phyloP scores from a whole-genome alignment of 92 coral and sea anemone genomes.

The Plumapathes pennacea region DNA sequence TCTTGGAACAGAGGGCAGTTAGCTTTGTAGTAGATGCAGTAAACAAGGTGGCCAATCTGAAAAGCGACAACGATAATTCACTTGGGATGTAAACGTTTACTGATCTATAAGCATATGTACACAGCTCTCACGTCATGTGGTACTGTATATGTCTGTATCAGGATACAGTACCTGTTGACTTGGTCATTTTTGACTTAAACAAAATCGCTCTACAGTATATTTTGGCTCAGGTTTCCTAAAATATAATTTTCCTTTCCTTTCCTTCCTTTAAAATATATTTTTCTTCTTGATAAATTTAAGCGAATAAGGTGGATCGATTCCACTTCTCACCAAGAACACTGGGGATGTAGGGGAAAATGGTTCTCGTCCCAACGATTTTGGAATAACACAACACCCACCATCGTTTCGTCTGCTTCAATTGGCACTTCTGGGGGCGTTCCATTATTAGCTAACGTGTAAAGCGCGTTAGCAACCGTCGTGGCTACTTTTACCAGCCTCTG shows the following conservation, averaged over 20 bases:
- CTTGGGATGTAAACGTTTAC: neutral
- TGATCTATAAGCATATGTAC: neutral
- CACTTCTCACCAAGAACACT: too few species aligned
- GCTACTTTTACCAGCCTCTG: slow-evolving; percentile 80
- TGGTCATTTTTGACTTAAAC: too few species aligned
- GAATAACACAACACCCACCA: slow-evolving; percentile 38
- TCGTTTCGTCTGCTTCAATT: slow-evolving; percentile 48
- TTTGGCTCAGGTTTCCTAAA: too few species aligned
- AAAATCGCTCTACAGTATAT: too few species aligned
- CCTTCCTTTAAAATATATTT: too few species aligned
- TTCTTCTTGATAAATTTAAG: too few species aligned
- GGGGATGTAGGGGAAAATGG: neutral
- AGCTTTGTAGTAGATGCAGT: slow-evolving; percentile 69
- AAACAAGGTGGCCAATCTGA: slow-evolving; percentile 75
- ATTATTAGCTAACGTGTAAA: slow-evolving; percentile 75
- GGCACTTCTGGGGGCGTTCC: slow-evolving; percentile 36
- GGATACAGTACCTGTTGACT: too few species aligned
- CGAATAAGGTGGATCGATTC: too few species aligned
- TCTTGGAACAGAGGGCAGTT: slow-evolving; percentile 67
- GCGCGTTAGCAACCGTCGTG: slow-evolving; percentile 67
- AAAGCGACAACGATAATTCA: neutral
- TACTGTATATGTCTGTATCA: too few species aligned
- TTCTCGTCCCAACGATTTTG: neutral
- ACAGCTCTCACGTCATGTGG: too few species aligned
- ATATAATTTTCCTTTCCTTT: too few species aligned